phyloP scores from a whole-genome alignment of 2,888 invertebrate genomes.

The Phania funesta region DNA sequence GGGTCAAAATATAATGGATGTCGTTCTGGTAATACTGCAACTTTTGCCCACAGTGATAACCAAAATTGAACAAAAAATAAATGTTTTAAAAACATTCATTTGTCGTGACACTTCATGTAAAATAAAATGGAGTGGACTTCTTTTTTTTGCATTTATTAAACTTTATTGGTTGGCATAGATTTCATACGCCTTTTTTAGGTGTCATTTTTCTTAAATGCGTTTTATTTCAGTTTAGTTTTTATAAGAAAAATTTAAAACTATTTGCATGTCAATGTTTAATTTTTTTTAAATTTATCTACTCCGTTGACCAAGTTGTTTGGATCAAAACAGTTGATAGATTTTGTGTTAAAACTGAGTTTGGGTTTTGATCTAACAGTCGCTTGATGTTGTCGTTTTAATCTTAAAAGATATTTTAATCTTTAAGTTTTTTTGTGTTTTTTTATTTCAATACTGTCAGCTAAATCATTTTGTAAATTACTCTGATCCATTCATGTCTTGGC shows the following conservation, averaged over 20 bases:
- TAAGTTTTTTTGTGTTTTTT: neutral
- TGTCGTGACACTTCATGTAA: slow-evolving; percentile 50
- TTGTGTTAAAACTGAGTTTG: slow-evolving; percentile 14
- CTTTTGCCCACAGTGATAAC: slow-evolving; percentile 20
- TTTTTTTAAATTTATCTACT: slow-evolving; percentile 32
- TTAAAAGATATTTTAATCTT: slow-evolving; percentile 25
- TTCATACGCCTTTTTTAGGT: slow-evolving; percentile 47
- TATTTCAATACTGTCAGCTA: slow-evolving; percentile 8
- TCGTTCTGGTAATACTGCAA: neutral
- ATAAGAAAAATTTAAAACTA: slow-evolving; percentile 1
- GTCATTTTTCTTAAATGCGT: slow-evolving; percentile 22
- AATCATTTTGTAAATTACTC: slow-evolving; percentile 46
- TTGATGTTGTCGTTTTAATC: slow-evolving; percentile 24
- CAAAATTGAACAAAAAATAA: slow-evolving; percentile 17
- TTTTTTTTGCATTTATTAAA: slow-evolving; percentile 26
- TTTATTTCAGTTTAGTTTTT: neutral
- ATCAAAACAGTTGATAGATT: slow-evolving; percentile 27
- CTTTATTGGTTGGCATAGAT: slow-evolving; percentile 48
- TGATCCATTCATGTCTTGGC: slow-evolving; percentile 46
- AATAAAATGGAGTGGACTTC: slow-evolving; percentile 49
- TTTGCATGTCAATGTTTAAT: slow-evolving; percentile 22
- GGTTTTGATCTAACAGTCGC: slow-evolving; percentile 34
- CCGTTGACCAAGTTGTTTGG: slow-evolving; percentile 53
- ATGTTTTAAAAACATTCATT: slow-evolving; percentile 38
- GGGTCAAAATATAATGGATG: slow-evolving; percentile 24